phyloP scores from a whole-genome alignment of 2,113 vertebrate genomes.

The Lampris incognitus region DNA sequence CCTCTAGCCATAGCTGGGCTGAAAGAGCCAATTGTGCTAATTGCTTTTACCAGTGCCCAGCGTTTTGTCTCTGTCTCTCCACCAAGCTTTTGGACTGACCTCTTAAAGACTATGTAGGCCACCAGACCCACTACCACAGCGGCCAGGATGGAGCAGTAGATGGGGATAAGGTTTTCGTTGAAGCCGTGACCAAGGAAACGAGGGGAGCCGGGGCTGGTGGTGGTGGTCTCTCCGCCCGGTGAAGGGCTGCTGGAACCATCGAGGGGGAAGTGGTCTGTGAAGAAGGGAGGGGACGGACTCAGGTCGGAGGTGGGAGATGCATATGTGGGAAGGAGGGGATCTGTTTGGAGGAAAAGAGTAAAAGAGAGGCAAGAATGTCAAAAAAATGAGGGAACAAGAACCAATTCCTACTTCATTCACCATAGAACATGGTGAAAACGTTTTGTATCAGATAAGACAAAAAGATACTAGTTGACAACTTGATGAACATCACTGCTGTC shows the following conservation, averaged over 20 bases:
- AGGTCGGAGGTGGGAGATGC: constrained; percentile 37
- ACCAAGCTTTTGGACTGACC: constrained; percentile 79
- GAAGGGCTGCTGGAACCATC: constrained; percentile 58
- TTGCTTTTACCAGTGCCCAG: constrained; percentile 8
- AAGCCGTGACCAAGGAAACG: constrained; percentile 85
- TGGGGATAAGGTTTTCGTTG: constrained; percentile 94
- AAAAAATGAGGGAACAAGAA: constrained; percentile 1
- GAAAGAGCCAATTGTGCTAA: constrained; percentile 27
- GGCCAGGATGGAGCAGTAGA: constrained; percentile 97
- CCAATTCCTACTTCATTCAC: no score
- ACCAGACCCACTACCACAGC: constrained; percentile 93
- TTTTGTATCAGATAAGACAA: neutral
- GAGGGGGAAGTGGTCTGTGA: constrained; percentile 46
- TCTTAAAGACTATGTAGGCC: constrained; percentile 94
- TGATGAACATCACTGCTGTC: no score
- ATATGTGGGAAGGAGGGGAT: constrained; percentile 70
- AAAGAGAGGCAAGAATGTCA: neutral
- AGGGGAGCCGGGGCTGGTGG: constrained; percentile 86
- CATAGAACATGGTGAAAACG: no score
- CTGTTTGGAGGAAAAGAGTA: constrained; percentile 46
- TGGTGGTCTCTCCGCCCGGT: constrained; percentile 80
- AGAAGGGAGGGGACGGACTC: constrained; percentile 52
- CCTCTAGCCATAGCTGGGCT: neutral
- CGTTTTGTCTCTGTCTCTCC: constrained; percentile 6
- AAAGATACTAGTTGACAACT: neutral